Conservation (phyloP, 2,797 vertebrate species). For the Acipenser transmontanus region DNA sequence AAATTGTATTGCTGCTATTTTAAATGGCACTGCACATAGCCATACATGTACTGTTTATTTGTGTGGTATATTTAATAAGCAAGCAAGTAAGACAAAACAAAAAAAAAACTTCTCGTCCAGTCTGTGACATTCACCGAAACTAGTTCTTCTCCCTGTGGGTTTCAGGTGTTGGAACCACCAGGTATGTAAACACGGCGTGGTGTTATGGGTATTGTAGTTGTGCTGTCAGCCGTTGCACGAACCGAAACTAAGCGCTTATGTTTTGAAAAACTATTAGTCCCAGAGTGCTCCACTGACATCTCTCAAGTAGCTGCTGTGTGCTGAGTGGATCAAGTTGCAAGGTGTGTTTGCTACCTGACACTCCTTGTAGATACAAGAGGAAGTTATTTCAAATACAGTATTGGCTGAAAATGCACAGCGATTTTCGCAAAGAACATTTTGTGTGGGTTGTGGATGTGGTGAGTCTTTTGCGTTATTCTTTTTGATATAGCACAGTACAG, state of each 20-base stretch:
- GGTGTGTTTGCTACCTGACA: constrained; percentile 24
- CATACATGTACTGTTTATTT: too few relatives aligned
- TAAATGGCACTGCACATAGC: too few relatives aligned
- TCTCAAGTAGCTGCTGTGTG: constrained; percentile 22
- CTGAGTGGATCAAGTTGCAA: constrained; percentile 21
- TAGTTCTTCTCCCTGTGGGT: constrained; percentile 31
- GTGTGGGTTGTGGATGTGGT: constrained; percentile 13
- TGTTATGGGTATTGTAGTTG: constrained; percentile 50
- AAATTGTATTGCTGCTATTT: too few relatives aligned
- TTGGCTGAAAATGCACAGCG: not conserved
- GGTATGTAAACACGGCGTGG: constrained; percentile 29
- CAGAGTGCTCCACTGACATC: constrained; percentile 35
- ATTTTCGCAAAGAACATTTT: constrained; percentile 1
- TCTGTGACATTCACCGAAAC: constrained; percentile 45
- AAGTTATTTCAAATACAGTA: constrained; percentile 7
- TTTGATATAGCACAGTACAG: not conserved
- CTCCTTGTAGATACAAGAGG: constrained; percentile 24
- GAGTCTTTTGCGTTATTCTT: constrained; percentile 11
- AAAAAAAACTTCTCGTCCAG: too few relatives aligned
- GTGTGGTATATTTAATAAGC: too few relatives aligned
- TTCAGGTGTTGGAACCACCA: constrained; percentile 54
- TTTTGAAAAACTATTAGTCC: constrained; percentile 43
- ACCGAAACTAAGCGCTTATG: not conserved
- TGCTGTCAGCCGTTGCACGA: not conserved
- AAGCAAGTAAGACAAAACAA: too few relatives aligned